Evolutionary conservation across 2,888 invertebrate genomes (phyloP).

Genomic region (Apoda limacodes): DNA sequence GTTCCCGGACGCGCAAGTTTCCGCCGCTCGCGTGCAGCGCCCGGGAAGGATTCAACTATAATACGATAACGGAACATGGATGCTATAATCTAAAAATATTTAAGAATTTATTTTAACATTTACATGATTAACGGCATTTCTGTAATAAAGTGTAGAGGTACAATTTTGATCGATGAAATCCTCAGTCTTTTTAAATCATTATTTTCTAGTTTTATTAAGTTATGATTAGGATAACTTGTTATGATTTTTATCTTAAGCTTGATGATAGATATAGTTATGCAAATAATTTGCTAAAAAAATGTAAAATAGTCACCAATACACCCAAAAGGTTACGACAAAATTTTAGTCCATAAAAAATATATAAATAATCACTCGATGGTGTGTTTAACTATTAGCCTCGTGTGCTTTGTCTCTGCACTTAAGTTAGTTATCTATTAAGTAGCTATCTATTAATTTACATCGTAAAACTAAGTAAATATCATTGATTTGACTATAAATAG

Average conservation of each 20-base stretch:
- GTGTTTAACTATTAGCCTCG: too few species aligned
- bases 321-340: too few species aligned
- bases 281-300: too few species aligned
- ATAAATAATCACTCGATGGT: too few species aligned
- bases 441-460: constrained; percentile 42
- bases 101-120: constrained; percentile 1
- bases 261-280: too few species aligned
- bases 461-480: constrained; percentile 38
- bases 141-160: not conserved
- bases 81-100: constrained; percentile 1
- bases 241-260: too few species aligned
- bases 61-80: constrained; percentile 3
- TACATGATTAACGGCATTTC: not conserved
- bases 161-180: not conserved
- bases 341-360: too few species aligned
- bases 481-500: constrained; percentile 63
- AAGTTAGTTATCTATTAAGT: constrained; percentile 33
- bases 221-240: too few species aligned
- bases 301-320: too few species aligned
- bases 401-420: constrained; percentile 51
- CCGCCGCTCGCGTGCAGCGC: constrained; percentile 47
- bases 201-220: too few species aligned
- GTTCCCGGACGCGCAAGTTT: constrained; percentile 58
- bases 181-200: too few species aligned
- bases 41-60: constrained; percentile 22